A percentile compares a stretch with the other conserved stretches of the same genome.
Conservation (phyloP, 2,888 invertebrate genomes). For the Synergus laeviventris region DNA sequence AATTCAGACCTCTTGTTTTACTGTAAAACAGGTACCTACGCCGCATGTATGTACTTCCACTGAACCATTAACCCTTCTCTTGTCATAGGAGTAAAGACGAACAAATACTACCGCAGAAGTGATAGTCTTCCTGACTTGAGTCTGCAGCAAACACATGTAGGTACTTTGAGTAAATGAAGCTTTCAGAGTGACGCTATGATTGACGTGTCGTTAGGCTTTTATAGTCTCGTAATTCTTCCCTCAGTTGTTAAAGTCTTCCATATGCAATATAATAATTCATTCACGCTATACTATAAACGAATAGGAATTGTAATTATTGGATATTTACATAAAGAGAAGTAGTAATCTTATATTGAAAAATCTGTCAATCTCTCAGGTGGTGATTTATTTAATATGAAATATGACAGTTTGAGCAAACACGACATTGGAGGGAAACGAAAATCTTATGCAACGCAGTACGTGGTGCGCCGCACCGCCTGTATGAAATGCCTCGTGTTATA, state of each 20-base stretch:
- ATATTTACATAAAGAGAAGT: background rate
- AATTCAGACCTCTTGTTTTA: slow-evolving; percentile 12
- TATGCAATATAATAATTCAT: background rate
- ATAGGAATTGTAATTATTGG: background rate
- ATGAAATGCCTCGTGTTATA: slow-evolving; percentile 35
- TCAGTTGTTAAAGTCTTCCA: background rate
- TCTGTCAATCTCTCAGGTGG: background rate
- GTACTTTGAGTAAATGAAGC: background rate
- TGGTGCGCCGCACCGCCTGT: slow-evolving; percentile 1
- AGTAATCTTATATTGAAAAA: background rate
- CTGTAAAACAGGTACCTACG: slow-evolving; percentile 6
- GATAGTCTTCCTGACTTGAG: slow-evolving; percentile 13
- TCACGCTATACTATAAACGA: background rate
- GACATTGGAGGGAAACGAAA: slow-evolving; percentile 4
- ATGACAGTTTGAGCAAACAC: background rate
- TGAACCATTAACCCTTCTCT: slow-evolving; percentile 24
- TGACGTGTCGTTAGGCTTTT: slow-evolving; percentile 26
- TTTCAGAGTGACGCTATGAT: slow-evolving; percentile 1
- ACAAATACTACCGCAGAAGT: slow-evolving; percentile 8
- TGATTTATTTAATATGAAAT: slow-evolving; percentile 11
- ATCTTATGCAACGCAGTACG: slow-evolving; percentile 28
- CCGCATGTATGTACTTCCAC: background rate
- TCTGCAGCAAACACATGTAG: slow-evolving; percentile 17
- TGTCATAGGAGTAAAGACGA: slow-evolving; percentile 23
- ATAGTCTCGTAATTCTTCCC: background rate